phyloP scores from a whole-genome alignment of 2,113 vertebrate genomes.

The Excalfactoria chinensis region DNA sequence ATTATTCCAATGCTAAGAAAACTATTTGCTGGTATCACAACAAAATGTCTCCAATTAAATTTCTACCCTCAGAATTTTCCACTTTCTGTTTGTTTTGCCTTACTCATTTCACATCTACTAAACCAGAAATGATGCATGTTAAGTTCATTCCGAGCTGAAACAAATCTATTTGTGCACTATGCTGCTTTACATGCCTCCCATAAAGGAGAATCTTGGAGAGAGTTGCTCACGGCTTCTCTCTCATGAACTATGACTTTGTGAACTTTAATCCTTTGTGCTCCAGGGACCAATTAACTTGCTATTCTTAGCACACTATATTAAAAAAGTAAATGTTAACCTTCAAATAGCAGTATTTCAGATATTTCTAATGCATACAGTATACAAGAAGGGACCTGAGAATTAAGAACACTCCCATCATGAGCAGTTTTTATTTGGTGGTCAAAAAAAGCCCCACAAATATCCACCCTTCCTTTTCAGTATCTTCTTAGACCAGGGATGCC shows the following conservation, averaged over 20 bases:
- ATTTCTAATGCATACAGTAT: background rate
- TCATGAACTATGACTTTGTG: background rate
- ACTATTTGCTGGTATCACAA: background rate
- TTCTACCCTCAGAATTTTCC: background rate
- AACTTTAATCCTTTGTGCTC: slow-evolving; percentile 13
- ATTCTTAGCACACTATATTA: slow-evolving; percentile 23
- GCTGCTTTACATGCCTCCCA: background rate
- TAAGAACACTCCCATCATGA: background rate
- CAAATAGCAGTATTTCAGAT: background rate
- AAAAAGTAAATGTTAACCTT: slow-evolving; percentile 37
- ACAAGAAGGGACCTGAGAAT: background rate
- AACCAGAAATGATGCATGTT: background rate
- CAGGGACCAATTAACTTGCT: background rate
- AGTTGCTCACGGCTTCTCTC: background rate
- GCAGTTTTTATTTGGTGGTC: background rate
- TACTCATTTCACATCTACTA: background rate
- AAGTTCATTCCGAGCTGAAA: background rate
- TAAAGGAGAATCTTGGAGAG: background rate
- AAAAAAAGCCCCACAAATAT: background rate
- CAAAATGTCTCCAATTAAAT: background rate
- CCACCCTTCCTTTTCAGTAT: background rate
- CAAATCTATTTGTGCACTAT: background rate
- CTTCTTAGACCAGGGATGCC: background rate
- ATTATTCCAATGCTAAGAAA: background rate
- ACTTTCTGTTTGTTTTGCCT: background rate